Evolutionary conservation across 2,888 invertebrate species (phyloP).

Genomic region (Phengaris alcon): DNA sequence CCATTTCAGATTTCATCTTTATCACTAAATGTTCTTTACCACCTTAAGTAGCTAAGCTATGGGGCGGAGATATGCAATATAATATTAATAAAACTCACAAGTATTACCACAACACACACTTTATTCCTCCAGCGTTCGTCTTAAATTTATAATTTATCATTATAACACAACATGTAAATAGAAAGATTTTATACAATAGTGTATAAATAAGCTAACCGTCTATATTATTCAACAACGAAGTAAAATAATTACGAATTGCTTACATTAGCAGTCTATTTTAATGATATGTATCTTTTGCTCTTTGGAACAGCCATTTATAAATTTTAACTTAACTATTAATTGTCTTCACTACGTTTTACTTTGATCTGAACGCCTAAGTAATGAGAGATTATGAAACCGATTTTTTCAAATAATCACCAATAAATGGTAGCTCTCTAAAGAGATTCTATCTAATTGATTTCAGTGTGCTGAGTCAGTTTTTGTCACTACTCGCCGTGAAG

Average conservation of each 20-base stretch:
- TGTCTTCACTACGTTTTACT: conserved; percentile 30
- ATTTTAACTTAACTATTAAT: conserved; percentile 40
- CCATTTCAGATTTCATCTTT: too few relatives aligned
- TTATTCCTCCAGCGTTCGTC: conserved; percentile 62
- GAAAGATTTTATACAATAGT: conserved; percentile 80
- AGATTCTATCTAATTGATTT: too few relatives aligned
- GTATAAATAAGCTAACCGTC: conserved; percentile 72
- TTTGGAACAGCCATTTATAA: conserved; percentile 73
- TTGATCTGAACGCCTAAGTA: not conserved
- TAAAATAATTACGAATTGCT: conserved; percentile 75
- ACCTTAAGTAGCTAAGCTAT: too few relatives aligned
- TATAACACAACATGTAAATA: conserved; percentile 77
- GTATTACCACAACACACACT: conserved; percentile 66
- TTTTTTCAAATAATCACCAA: not conserved
- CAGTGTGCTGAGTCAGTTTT: too few relatives aligned
- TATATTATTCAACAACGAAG: conserved; percentile 75
- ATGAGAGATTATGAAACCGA: not conserved
- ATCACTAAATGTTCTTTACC: too few relatives aligned
- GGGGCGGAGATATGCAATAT: too few relatives aligned
- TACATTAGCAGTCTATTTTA: conserved; percentile 76
- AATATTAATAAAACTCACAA: not conserved
- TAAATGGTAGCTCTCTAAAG: too few relatives aligned
- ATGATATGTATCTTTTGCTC: conserved; percentile 78
- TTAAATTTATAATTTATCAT: conserved; percentile 67
- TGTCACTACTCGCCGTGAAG: too few relatives aligned